phyloP scores from a whole-genome alignment of 2,888 invertebrate genomes.

The Chirona hameri region DNA sequence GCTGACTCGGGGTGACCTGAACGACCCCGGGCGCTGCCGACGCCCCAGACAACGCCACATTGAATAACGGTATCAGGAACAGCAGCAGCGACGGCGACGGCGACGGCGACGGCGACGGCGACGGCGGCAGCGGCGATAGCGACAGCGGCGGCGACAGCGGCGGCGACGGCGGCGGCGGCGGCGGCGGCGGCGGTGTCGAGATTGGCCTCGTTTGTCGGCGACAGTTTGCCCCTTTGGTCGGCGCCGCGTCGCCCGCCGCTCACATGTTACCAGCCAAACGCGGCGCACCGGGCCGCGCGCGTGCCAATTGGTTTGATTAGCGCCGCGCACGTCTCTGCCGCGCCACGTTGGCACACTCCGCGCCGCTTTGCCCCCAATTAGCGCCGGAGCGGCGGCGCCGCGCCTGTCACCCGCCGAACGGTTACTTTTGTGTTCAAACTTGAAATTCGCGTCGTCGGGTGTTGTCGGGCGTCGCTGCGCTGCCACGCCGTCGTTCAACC shows the following conservation, averaged over 20 bases:
- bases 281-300: neutral
- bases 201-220: slow-evolving; percentile 9
- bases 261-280: neutral
- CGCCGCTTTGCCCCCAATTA: slow-evolving; percentile 8
- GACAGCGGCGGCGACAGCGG: too few relatives aligned
- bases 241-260: neutral
- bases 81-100: too few relatives aligned
- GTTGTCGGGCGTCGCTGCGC: neutral
- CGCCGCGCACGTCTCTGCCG: neutral
- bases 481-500: neutral
- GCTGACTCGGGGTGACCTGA: neutral
- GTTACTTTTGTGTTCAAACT: slow-evolving; percentile 23
- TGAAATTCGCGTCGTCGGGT: neutral
- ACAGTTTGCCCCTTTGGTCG: slow-evolving; percentile 7
- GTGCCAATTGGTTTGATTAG: slow-evolving; percentile 25
- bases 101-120: neutral
- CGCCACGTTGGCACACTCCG: neutral
- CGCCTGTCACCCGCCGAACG: neutral
- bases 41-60: neutral
- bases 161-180: too few relatives aligned
- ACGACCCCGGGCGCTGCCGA: neutral
- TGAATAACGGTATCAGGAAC: too few relatives aligned
- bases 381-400: neutral
- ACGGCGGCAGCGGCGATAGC: too few relatives aligned
- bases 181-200: neutral